Conservation (phyloP, 2,113 vertebrate genomes). For the Zootoca vivipara region DNA sequence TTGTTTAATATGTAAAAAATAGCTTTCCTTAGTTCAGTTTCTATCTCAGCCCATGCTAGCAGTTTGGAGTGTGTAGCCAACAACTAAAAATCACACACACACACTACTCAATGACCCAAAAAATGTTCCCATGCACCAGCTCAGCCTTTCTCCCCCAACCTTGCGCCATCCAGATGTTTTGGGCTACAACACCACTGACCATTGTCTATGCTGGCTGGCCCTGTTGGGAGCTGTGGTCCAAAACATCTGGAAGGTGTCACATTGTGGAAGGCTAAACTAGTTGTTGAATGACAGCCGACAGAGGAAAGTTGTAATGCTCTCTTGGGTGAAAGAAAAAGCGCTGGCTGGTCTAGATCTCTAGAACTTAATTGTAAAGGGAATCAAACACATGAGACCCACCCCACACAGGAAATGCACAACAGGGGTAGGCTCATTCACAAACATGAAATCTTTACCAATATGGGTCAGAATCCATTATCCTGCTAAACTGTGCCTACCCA, state of each 20-base stretch:
- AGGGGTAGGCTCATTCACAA: background rate
- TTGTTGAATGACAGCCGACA: background rate
- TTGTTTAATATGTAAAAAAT: no score
- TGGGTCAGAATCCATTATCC: constrained; percentile 47
- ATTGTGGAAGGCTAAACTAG: background rate
- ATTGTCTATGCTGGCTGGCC: no score
- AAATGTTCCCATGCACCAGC: background rate
- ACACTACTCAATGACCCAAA: background rate
- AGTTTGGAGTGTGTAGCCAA: background rate
- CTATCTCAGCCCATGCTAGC: background rate
- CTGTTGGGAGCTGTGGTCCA: no score
- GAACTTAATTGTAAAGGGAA: background rate
- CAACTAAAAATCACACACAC: background rate
- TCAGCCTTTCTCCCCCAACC: no score
- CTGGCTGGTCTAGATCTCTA: background rate
- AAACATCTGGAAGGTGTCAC: background rate
- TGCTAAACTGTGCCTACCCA: no score
- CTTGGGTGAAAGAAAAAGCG: background rate
- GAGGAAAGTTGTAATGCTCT: background rate
- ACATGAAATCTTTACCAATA: constrained; percentile 42
- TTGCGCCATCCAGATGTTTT: no score
- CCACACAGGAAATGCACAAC: background rate
- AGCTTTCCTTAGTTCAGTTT: background rate
- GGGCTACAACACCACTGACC: no score
- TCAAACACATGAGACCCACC: background rate